phyloP scores from a whole-genome alignment of 1,140 invertebrate genomes.

The Bemisia tabaci region DNA sequence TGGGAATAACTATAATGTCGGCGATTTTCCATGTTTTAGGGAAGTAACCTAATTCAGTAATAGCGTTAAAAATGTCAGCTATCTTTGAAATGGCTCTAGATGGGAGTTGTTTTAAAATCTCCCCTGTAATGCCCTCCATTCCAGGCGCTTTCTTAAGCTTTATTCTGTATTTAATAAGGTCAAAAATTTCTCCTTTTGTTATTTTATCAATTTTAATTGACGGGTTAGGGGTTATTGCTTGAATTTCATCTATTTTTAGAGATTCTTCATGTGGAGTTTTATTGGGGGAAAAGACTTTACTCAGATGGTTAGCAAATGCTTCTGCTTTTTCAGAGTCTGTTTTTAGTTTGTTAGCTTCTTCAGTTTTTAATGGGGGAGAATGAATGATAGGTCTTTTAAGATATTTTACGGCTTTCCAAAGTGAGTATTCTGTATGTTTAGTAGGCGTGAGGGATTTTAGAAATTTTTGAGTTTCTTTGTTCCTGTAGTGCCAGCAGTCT shows the following conservation, averaged over 20 bases:
- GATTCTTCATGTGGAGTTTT: not conserved
- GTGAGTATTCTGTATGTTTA: not conserved
- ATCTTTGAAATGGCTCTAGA: slow-evolving; percentile 4
- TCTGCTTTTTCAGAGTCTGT: slow-evolving; percentile 7
- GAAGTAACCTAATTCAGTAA: slow-evolving; percentile 8
- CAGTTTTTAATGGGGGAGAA: slow-evolving; percentile 1
- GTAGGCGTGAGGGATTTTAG: not conserved
- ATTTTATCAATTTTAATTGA: slow-evolving; percentile 7
- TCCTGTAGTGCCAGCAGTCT: too few species aligned
- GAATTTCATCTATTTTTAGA: not conserved
- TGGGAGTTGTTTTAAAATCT: not conserved
- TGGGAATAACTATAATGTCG: slow-evolving; percentile 19
- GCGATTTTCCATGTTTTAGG: slow-evolving; percentile 26
- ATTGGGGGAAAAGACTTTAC: not conserved
- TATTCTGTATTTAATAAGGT: slow-evolving; percentile 6
- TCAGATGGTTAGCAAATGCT: slow-evolving; percentile 4
- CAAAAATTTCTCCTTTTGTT: too few species aligned
- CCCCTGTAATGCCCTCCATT: slow-evolving; percentile 9
- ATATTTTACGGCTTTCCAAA: not conserved
- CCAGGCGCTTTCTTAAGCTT: slow-evolving; percentile 11
- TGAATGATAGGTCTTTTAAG: not conserved
- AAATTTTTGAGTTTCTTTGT: too few species aligned
- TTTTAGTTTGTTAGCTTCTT: not conserved
- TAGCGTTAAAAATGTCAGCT: slow-evolving; percentile 14
- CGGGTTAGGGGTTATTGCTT: not conserved